Conservation (phyloP, 1,140 invertebrate genomes). For the Mactra quadrangularis region DNA sequence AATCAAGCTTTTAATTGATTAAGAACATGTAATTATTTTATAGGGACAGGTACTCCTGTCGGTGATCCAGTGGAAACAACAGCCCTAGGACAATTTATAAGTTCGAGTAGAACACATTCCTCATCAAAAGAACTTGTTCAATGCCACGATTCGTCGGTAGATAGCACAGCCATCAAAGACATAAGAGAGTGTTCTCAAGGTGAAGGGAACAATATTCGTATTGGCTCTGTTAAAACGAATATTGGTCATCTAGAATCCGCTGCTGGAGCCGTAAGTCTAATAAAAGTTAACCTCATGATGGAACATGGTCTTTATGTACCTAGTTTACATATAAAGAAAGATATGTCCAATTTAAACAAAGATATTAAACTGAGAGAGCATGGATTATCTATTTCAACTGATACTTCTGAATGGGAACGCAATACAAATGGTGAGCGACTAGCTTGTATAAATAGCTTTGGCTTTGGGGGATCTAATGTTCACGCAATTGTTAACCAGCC, state of each 20-base stretch:
- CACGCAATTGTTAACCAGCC: constrained; percentile 25
- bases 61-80: constrained; percentile 70
- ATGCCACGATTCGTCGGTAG: not conserved
- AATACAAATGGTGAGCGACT: not conserved
- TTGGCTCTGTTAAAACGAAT: constrained; percentile 73
- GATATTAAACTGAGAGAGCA: constrained; percentile 59
- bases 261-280: constrained; percentile 93
- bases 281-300: constrained; percentile 86
- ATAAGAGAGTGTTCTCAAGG: no score
- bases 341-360: constrained; percentile 54
- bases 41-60: constrained; percentile 71
- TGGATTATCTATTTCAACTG: constrained; percentile 85
- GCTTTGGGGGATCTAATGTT: constrained; percentile 52
- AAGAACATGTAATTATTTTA: constrained; percentile 11
- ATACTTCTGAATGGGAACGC: constrained; percentile 90
- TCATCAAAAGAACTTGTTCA: not conserved
- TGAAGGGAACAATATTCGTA: constrained; percentile 28
- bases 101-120: not conserved
- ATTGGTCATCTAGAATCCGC: constrained; percentile 90
- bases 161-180: no score
- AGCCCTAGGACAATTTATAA: not conserved
- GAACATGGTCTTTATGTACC: constrained; percentile 66
- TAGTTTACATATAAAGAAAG: constrained; percentile 81
- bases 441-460: constrained; percentile 54
- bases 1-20: no score